Base-by-base conservation (phyloP, 2,113 vertebrate species). In the Gulo gulo region DNA sequence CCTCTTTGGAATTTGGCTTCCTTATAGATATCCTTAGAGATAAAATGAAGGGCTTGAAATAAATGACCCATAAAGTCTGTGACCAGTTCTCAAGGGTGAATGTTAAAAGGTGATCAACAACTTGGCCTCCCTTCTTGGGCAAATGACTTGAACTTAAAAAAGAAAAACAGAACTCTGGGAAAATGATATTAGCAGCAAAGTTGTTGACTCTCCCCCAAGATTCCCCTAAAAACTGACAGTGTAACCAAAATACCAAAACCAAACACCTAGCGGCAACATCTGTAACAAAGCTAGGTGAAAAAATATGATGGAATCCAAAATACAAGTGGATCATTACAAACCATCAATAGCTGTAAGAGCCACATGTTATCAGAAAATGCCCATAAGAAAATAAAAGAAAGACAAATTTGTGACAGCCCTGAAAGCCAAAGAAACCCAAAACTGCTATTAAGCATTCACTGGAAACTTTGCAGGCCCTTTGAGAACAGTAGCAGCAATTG, bases 41-140 rank as follows among this genome's bases (percentile, higher is more conserved):
- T 95, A 95, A 95, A 97, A 97, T 85, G 26, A 88, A 90, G 39
- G 23, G 26, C 23, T 91, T 59, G n/a, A 76, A 52, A 24, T 88
- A 63, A 84, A 61, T 88, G n/a, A 85, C 34, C 6, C 18, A 57
- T 57, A 94, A 93, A 7, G 12, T 82, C 59, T 73, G n/a, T 52
- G 65, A 45, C 45, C 90, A 47, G 42, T 59, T 95, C 80, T 69
- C 59, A 94, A 88, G 61, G 20, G 31, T 39, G 69, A 96, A 67
- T 74, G 12, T 16, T 47, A 81, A 76, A 76, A 39, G 21, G 13
- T 57, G 74, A 65, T 87, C 52, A 93, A 86, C 16, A 95, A 83
- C 0, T 21, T 78, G 82, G 20, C 26, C 63, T 93, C 65, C 76
- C 29, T 73, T 93, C 23, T 76, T 84, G 50, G 36, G 36, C 47